These are phyloP conservation scores for Panzeria rudis DNA, from an alignment of 2,888 invertebrate species.

Conservation along the genomic window DNA sequence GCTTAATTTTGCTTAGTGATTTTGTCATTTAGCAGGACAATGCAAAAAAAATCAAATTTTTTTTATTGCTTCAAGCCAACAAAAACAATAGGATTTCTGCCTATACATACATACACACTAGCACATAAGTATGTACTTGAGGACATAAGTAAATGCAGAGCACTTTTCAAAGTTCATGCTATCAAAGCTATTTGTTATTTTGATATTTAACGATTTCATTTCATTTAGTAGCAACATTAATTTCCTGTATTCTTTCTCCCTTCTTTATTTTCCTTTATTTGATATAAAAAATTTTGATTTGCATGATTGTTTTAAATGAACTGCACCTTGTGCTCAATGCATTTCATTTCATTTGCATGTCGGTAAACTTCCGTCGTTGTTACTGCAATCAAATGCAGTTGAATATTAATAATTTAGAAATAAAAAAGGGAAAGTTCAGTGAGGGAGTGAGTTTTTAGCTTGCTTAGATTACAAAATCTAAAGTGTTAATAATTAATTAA, in stretches of 20 bases:
- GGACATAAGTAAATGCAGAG: slow-evolving; percentile 7
- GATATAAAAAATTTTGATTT: slow-evolving; percentile 64
- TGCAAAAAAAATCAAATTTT: slow-evolving; percentile 18
- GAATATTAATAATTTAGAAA: slow-evolving; percentile 64
- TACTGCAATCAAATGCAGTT: slow-evolving; percentile 56
- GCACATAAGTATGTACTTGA: background rate
- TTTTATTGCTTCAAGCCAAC: background rate
- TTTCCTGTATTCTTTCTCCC: slow-evolving; percentile 45
- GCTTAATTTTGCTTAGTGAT: background rate
- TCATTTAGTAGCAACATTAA: slow-evolving; percentile 68
- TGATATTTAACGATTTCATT: slow-evolving; percentile 55
- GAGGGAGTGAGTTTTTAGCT: background rate
- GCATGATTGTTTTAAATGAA: slow-evolving; percentile 68
- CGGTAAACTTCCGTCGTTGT: slow-evolving; percentile 66
- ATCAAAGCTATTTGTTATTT: slow-evolving; percentile 55
- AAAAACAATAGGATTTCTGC: background rate
- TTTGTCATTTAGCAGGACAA: slow-evolving; percentile 45
- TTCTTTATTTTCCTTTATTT: slow-evolving; percentile 23
- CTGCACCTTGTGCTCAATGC: slow-evolving; percentile 72
- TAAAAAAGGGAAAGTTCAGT: slow-evolving; percentile 32
- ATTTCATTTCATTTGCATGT: slow-evolving; percentile 71
- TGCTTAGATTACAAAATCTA: background rate
- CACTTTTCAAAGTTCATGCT: slow-evolving; percentile 40
- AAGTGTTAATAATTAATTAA: slow-evolving; percentile 23
- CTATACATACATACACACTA: background rate